Evolutionary conservation across 2,797 vertebrate species (phyloP), one percentile per base, ranked within the genome.

Genomic region (Myioborus miniatus): DNA sequence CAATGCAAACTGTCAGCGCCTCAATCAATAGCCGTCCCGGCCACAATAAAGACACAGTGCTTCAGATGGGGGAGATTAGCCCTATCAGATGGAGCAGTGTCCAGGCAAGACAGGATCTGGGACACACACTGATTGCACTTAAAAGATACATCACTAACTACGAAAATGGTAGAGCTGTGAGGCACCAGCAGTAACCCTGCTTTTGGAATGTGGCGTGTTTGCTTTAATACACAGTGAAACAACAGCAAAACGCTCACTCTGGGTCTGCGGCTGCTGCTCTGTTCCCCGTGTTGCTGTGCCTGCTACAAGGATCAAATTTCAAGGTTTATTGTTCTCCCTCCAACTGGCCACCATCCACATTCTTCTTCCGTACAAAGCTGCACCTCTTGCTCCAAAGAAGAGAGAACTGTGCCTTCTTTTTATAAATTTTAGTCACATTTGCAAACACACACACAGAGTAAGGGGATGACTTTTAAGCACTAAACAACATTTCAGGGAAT

Each of bases 231-330:
- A 2, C 85, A 36, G 60, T 53, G 67, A 82, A 96, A 94, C 77
- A 96, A 65, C 83, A 92, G 86, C 89, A 58, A 84, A 93, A 95
- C 36, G 47, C 37, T 91, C 78, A 6, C 76, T 93, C 94, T 62
- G 64, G 43, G 59, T 90, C 90, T 80, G 6, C 26, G 65, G 93
- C 84, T 95, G 60, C 96, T 85, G 94, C 89, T 77, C 83, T 80
- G 86, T 82, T 91, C 70, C 83, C 94, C 81, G 9, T 81, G 91
- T 89, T 96, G 86, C 86, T 93, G 34, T 53, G 96, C 93, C 83
- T 88, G 94, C 90, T 95, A 96, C 96, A 96, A 90, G 96, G 92
- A 97, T 97, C 97, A 93, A n/a, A 97, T 97, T 98, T 96, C 97
- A 97, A 94, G 94, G 91, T 94, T 96, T 97, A 97, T 92, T 97